Evolutionary conservation across 2,888 invertebrate species (phyloP).

Genomic region (Xestobium rufovillosum): DNA sequence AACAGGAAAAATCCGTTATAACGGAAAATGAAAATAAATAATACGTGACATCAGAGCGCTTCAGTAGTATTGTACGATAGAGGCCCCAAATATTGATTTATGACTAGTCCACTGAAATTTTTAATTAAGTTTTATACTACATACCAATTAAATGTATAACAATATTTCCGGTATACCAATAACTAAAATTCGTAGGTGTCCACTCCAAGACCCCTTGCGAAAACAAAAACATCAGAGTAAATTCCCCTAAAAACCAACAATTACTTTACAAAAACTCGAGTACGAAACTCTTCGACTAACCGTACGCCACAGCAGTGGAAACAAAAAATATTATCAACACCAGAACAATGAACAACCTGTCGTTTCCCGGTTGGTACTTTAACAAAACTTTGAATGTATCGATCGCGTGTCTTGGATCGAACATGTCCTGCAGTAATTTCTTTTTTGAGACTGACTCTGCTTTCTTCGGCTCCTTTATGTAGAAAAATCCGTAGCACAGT

Average conservation of each 20-base stretch:
- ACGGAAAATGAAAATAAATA: too few relatives aligned
- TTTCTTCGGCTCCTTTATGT: constrained; percentile 33
- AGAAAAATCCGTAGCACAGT: constrained; percentile 35
- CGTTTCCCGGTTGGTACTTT: constrained; percentile 29
- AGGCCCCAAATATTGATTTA: too few relatives aligned
- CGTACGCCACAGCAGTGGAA: constrained; percentile 28
- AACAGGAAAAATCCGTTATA: too few relatives aligned
- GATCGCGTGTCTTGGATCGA: constrained; percentile 34
- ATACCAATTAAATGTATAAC: constrained; percentile 51
- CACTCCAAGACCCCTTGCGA: constrained; percentile 52
- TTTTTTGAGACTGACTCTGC: constrained; percentile 15
- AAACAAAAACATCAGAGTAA: constrained; percentile 52
- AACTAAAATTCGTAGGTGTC: constrained; percentile 52
- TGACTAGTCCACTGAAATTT: too few relatives aligned
- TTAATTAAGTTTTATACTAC: too few relatives aligned
- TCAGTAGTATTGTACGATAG: too few relatives aligned
- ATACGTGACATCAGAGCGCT: too few relatives aligned
- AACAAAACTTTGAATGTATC: constrained; percentile 35
- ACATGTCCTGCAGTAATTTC: constrained; percentile 30
- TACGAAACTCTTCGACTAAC: too few relatives aligned
- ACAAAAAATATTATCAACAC: constrained; percentile 27
- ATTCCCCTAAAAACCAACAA: constrained; percentile 47
- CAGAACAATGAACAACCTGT: constrained; percentile 30
- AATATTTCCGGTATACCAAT: constrained; percentile 51
- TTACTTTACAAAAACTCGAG: too few relatives aligned